Conservation (phyloP, 2,888 invertebrate genomes). For the Siphlonurus alternatus region DNA sequence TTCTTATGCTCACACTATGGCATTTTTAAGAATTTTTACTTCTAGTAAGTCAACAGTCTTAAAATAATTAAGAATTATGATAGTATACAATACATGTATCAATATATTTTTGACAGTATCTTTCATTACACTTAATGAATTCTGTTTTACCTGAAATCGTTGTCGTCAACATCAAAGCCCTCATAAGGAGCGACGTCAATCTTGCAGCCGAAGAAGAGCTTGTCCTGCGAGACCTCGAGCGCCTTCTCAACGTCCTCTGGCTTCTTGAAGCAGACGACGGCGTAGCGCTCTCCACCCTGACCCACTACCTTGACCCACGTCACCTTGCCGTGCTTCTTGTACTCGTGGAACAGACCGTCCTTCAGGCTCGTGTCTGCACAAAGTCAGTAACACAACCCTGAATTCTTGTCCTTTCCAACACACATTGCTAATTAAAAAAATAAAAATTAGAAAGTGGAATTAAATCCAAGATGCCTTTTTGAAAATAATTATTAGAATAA, state of each 20-base stretch:
- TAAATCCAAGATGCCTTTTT: too few relatives aligned
- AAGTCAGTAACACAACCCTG: not conserved
- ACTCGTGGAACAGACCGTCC: slow-evolving; percentile 96
- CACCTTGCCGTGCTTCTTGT: slow-evolving; percentile 96
- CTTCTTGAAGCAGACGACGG: slow-evolving; percentile 91
- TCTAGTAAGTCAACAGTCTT: not conserved
- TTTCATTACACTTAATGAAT: too few relatives aligned
- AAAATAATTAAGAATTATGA: not conserved
- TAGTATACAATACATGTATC: not conserved
- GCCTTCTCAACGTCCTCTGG: slow-evolving; percentile 95
- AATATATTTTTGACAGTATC: too few relatives aligned
- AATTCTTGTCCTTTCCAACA: not conserved
- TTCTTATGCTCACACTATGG: too few relatives aligned
- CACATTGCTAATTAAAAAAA: too few relatives aligned
- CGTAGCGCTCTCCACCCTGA: slow-evolving; percentile 78
- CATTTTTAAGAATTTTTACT: too few relatives aligned
- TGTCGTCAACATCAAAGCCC: slow-evolving; percentile 40
- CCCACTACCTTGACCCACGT: slow-evolving; percentile 90
- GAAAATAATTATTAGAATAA: too few relatives aligned
- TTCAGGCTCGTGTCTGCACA: slow-evolving; percentile 86
- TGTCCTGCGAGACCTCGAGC: slow-evolving; percentile 87
- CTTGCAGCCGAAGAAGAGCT: slow-evolving; percentile 92
- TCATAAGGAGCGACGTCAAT: slow-evolving; percentile 90
- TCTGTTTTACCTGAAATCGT: slow-evolving; percentile 27
- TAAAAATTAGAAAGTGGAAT: not conserved